Percentiles rank a stretch among this genome's conserved stretches.
Evolutionary conservation across 2,888 invertebrate genomes (phyloP).

Genomic region (Sminthurides aquaticus): DNA sequence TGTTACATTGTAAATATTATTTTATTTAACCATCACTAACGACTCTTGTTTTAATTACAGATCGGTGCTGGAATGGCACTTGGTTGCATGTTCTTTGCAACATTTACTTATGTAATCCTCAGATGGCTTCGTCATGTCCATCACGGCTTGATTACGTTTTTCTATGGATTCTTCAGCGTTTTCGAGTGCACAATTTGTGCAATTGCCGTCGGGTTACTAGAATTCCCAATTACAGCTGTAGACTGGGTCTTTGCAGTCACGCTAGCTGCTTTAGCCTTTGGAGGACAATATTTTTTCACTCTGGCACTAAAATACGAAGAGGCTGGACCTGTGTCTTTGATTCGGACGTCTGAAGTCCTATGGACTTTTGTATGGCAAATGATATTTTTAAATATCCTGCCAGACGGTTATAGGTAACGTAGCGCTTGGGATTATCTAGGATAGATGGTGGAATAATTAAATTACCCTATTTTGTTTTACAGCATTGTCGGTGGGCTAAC

Average conservation of each 20-base stretch:
- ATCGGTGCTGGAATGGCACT: slow-evolving; percentile 34
- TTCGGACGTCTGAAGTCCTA: slow-evolving; percentile 34
- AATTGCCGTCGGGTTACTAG: slow-evolving; percentile 23
- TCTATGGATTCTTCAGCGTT: slow-evolving; percentile 34
- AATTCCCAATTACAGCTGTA: slow-evolving; percentile 23
- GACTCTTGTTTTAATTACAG: slow-evolving; percentile 22
- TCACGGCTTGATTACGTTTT: slow-evolving; percentile 34
- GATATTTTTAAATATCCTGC: slow-evolving; percentile 28
- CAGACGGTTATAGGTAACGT: slow-evolving; percentile 33
- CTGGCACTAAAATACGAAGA: slow-evolving; percentile 35
- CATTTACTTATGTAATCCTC: slow-evolving; percentile 34
- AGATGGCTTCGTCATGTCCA: slow-evolving; percentile 33
- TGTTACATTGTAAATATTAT: too few relatives aligned
- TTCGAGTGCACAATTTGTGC: slow-evolving; percentile 29
- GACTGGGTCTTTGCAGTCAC: slow-evolving; percentile 33
- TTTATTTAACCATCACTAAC: too few relatives aligned
- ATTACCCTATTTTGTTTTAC: too few relatives aligned
- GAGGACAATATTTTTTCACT: slow-evolving; percentile 34
- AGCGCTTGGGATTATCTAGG: too few relatives aligned
- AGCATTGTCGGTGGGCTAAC: slow-evolving; percentile 29
- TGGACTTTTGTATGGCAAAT: slow-evolving; percentile 36
- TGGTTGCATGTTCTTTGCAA: slow-evolving; percentile 35
- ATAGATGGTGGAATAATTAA: too few relatives aligned
- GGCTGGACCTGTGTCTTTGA: slow-evolving; percentile 35
- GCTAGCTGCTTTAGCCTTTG: slow-evolving; percentile 31